Conservation (phyloP, 2,797 vertebrate genomes). For the Champsocephalus gunnari region DNA sequence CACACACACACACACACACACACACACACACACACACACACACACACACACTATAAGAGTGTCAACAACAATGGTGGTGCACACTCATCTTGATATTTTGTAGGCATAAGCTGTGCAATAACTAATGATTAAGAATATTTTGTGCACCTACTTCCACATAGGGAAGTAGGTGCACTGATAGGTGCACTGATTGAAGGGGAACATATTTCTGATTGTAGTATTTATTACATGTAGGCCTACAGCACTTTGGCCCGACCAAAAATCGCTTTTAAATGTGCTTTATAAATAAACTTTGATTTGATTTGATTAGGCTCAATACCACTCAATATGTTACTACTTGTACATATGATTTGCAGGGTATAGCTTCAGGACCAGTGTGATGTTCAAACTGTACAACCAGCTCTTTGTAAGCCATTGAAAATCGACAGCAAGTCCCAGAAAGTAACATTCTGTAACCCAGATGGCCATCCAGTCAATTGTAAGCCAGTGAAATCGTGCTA, state of each 20-base stretch:
- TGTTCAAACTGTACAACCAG: neutral
- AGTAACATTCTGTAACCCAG: conserved; percentile 21
- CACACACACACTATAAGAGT: conserved; percentile 53
- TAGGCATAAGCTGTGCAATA: neutral
- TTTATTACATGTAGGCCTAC: too few species aligned
- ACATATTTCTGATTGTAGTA: too few species aligned
- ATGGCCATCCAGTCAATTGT: conserved; percentile 43
- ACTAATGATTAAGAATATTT: neutral
- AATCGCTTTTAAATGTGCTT: too few species aligned
- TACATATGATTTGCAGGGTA: neutral
- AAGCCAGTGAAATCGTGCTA: conserved; percentile 35
- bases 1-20: too few species aligned
- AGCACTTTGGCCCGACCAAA: too few species aligned
- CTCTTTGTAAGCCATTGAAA: conserved; percentile 9
- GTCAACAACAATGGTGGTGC: conserved; percentile 45
- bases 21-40: too few species aligned
- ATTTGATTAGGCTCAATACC: neutral
- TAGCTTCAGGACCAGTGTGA: neutral
- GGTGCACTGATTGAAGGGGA: neutral
- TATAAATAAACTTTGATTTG: too few species aligned
- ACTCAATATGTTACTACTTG: neutral
- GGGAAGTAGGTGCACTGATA: neutral
- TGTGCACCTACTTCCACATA: neutral
- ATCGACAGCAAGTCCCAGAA: conserved; percentile 20
- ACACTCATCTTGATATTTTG: conserved; percentile 42